Conservation (phyloP, 2,888 invertebrate species). For the Cordilura impudica region DNA sequence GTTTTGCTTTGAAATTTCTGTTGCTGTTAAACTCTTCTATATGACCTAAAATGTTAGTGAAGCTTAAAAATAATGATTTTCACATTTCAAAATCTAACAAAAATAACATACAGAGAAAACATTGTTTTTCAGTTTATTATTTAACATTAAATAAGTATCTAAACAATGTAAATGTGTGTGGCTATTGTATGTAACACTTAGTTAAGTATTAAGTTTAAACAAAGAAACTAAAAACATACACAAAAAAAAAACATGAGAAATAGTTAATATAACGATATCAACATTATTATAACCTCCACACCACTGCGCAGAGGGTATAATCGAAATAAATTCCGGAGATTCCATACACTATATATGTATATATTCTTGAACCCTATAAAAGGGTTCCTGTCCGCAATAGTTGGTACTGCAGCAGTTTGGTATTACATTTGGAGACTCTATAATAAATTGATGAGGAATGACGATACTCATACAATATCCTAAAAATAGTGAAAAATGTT, state of each 20-base stretch:
- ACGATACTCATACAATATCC: no score
- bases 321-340: no score
- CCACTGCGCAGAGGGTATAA: no score
- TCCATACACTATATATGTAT: no score
- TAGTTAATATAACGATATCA: neutral
- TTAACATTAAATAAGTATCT: neutral
- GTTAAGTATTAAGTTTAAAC: neutral
- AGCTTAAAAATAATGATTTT: constrained; percentile 64
- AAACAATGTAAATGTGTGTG: neutral
- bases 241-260: neutral
- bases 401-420: no score
- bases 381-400: no score
- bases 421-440: no score
- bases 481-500: no score
- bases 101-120: neutral
- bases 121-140: neutral
- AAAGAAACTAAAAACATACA: neutral
- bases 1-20: constrained; percentile 10
- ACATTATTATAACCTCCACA: neutral
- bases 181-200: neutral
- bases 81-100: constrained; percentile 32
- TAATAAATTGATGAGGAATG: no score
- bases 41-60: constrained; percentile 64
- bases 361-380: no score
- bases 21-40: constrained; percentile 39